Base-by-base conservation (phyloP, 2,888 invertebrate genomes). In the Caenorhabditis afra region DNA sequence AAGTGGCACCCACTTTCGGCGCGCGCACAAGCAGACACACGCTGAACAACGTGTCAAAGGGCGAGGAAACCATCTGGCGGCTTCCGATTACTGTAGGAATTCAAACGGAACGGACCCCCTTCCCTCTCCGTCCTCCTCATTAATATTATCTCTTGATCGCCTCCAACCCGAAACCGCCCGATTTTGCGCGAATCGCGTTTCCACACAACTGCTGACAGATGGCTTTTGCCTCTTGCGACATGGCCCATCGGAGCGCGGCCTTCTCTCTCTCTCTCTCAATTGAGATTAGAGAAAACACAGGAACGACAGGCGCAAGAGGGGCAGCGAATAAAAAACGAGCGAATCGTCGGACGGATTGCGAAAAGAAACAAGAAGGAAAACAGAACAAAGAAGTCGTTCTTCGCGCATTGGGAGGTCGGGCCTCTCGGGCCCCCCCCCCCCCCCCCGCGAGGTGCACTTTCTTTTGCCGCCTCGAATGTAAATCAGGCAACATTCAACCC, bases 401-500 rank as follows among this genome's bases (percentile, higher is more conserved):
- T 71, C 71, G 71, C 71, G 71, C 71, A 71, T 71, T 71, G 53
- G 70, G 70, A 61, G 61, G 61, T 61, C 47, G 53, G 62, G 44
- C 22, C 41, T 14, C 39, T 2, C 22, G 35, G 37, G 57, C 62
- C 45, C 71, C 35, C 52, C 2, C 14, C 52, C n/a, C 52, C 23
- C 47, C 7, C 18, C 18, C 47, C n/a, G n/a, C n/a, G 44, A 14
- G 44, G 18, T 47, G 47, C 47, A 47, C 47, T 47, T 47, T 47
- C 18, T 52, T n/a, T n/a, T n/a, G n/a, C n/a, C n/a, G n/a, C 18
- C 52, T 11, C n/a, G 44, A 14, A 64, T 64, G 57, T 64, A 73
- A 73, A 73, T 73, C 64, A 73, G 64, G 73, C 73, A 73, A 73
- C 73, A 73, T 64, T 64, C 57, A 64, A 64, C 61, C 20, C 49